These are phyloP conservation scores for Lemur catta DNA, from an alignment of 2,797 vertebrate genomes.

Conservation along the genomic window DNA sequence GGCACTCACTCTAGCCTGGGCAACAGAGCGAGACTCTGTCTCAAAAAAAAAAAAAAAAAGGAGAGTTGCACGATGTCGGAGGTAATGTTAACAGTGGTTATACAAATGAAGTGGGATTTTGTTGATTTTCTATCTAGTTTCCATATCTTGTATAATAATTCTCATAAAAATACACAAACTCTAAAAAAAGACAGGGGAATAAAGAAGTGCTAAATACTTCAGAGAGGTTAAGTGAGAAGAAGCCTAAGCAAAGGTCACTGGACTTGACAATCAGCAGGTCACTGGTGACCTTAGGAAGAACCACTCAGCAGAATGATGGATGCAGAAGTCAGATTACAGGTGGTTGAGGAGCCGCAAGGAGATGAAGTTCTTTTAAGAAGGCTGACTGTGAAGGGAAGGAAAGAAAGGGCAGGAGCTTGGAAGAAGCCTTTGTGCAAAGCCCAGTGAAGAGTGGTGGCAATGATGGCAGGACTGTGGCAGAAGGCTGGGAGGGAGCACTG, in stretches of 20 bases:
- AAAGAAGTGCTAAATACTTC: neutral
- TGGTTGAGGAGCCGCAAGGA: neutral
- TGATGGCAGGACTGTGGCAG: neutral
- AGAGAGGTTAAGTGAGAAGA: constrained; percentile 6
- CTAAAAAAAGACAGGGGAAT: neutral
- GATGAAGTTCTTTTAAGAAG: neutral
- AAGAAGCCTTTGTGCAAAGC: neutral
- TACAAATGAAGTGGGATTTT: neutral
- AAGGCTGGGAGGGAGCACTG: neutral
- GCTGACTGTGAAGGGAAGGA: neutral
- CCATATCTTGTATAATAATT: neutral
- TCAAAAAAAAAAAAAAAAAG: neutral
- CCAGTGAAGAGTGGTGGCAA: neutral
- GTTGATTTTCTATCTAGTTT: constrained; percentile 17
- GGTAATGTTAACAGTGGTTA: neutral
- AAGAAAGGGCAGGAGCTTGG: neutral
- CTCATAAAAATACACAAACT: neutral
- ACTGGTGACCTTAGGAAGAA: neutral
- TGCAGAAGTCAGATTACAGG: neutral
- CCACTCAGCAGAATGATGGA: neutral
- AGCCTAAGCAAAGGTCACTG: neutral
- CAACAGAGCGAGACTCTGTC: no score
- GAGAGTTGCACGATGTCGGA: neutral
- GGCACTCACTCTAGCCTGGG: no score
- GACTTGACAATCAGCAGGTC: neutral